Base-by-base conservation (phyloP, 2,113 vertebrate species). In the Cairina moschata region DNA sequence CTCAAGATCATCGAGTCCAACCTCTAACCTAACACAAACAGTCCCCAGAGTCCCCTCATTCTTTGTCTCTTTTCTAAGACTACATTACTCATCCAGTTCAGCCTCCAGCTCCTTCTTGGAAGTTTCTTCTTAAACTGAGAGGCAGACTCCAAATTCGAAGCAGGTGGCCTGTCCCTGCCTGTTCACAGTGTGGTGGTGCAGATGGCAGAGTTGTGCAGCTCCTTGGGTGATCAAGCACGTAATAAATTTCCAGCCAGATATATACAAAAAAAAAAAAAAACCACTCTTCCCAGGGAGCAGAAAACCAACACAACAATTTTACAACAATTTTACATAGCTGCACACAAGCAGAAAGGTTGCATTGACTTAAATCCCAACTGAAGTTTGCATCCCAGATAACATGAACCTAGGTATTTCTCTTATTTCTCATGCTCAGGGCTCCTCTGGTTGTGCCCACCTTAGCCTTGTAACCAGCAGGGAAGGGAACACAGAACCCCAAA, bases 101-200 rank as follows among this genome's bases (percentile, higher is more conserved):
- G 3, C n/a, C 63, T 76, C 21, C 44, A 80, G 16, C n/a, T 83
- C 38, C 14, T 85, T 67, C n/a, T 28, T 71, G 21, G 25, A 91
- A 62, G 8, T 26, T 80, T 81, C 73, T 91, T n/a, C 48, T 84
- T n/a, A 36, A 91, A 65, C 25, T 55, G 55, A 56, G 66, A 44
- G 11, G 23, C 38, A 5, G 17, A 60, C 90, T 67, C 68, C 79
- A 66, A 54, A n/a, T 36, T 32, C 17, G 56, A 81, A 93, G 62
- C 90, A 90, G 77, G 69, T 87, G 84, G 74, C 66, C 73, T 56
- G 63, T 69, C 66, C 36, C 60, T 2, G 4, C 72, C 63, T 74
- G 50, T 68, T 76, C 5, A 0, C 67, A 5, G 7, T 69, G 59
- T 0, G 0, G 59, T 0, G 0, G 50, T 69, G 75, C 75, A 86